Evolutionary conservation across 2,797 vertebrate genomes (phyloP).

Genomic region (Acanthis flammea): DNA sequence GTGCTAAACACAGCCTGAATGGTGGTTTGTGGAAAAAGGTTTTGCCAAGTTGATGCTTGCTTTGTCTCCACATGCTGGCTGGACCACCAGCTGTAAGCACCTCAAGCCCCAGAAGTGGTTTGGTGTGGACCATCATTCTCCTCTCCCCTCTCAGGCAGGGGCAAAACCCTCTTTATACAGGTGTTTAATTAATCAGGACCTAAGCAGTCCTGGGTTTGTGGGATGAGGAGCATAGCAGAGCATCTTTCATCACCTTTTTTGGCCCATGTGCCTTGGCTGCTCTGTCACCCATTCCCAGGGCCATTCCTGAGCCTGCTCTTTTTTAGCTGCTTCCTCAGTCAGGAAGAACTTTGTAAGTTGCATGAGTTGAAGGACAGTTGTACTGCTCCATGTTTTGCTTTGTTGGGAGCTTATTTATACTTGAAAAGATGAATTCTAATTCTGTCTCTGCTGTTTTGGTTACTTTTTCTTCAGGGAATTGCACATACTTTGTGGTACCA

Average conservation of each 20-base stretch:
- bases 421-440: neutral
- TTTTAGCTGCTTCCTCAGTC: neutral
- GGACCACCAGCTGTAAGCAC: neutral
- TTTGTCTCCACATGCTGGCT: fast-evolving
- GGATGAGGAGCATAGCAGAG: neutral
- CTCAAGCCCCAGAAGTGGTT: neutral
- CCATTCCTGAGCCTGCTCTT: fast-evolving
- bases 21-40: neutral
- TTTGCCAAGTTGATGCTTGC: fast-evolving
- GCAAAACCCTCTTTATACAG: neutral
- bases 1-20: neutral
- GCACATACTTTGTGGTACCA: neutral
- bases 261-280: neutral
- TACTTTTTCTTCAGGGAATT: neutral
- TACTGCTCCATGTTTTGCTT: neutral
- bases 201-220: neutral
- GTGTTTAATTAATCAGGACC: neutral
- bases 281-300: neutral
- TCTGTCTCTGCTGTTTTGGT: slow-evolving; percentile 9
- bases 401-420: neutral
- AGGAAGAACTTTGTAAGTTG: neutral
- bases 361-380: neutral
- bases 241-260: neutral
- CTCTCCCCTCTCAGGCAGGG: neutral
- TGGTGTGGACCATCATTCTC: fast-evolving